Evolutionary conservation across 1,140 invertebrate genomes (phyloP).

Genomic region (Habropoda laboriosa): DNA sequence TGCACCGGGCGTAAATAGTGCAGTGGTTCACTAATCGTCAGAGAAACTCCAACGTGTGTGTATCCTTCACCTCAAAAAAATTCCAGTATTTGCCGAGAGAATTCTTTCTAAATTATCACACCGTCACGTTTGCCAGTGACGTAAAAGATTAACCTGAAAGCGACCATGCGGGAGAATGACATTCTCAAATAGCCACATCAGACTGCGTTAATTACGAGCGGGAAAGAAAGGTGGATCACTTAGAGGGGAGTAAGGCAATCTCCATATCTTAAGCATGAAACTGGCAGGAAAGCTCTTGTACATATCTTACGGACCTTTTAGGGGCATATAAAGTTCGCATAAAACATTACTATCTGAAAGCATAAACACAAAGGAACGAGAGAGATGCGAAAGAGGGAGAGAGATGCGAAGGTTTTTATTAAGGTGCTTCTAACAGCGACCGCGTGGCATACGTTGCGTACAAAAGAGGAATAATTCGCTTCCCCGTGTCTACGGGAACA

Average conservation of each 20-base stretch:
- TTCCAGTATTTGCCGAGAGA: too few species aligned
- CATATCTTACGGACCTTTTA: constrained; percentile 34
- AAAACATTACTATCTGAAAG: neutral
- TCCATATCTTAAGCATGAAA: constrained; percentile 17
- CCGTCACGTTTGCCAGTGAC: neutral
- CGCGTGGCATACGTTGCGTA: too few species aligned
- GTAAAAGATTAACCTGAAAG: neutral
- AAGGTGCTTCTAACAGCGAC: neutral
- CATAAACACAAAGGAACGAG: neutral
- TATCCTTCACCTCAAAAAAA: too few species aligned
- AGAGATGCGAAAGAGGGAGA: neutral
- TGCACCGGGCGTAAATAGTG: neutral
- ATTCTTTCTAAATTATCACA: neutral
- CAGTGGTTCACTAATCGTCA: too few species aligned
- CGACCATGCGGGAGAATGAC: neutral
- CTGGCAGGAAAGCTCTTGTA: neutral
- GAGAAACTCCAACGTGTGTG: too few species aligned
- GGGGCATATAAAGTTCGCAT: constrained; percentile 8
- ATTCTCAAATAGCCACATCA: neutral
- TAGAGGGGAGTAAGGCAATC: neutral
- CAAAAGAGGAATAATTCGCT: neutral
- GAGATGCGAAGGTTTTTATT: neutral
- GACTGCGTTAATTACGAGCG: neutral
- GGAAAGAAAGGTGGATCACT: constrained; percentile 3
- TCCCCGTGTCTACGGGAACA: too few species aligned